Conservation (phyloP, 1,140 invertebrate species). For the Solenopsis invicta region DNA sequence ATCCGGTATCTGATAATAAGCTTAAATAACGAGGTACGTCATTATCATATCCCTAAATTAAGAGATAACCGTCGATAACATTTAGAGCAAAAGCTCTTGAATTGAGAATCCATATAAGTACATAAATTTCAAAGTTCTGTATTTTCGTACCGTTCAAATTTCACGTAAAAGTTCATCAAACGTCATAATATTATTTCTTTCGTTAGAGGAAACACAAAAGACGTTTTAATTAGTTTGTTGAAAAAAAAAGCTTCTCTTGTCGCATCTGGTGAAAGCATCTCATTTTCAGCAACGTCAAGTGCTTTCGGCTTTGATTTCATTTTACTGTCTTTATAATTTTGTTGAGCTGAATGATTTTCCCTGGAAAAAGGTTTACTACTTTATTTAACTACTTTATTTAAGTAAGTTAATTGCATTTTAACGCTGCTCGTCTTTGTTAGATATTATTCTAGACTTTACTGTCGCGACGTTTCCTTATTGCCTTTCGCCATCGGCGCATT, state of each 20-base stretch:
- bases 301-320: slow-evolving; percentile 18
- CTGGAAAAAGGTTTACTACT: background rate
- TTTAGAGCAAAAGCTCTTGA: background rate
- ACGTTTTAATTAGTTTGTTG: slow-evolving; percentile 10
- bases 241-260: background rate
- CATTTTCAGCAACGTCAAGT: slow-evolving; percentile 8
- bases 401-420: background rate
- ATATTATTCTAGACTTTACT: slow-evolving; percentile 16
- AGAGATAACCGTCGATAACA: background rate
- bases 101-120: too few relatives aligned
- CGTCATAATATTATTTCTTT: slow-evolving; percentile 30
- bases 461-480: background rate
- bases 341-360: background rate
- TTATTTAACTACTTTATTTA: background rate
- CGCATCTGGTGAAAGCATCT: background rate
- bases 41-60: background rate
- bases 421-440: slow-evolving; percentile 19
- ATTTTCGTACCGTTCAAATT: background rate
- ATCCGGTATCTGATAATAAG: background rate
- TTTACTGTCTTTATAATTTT: slow-evolving; percentile 3
- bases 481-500: background rate
- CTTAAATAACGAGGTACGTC: background rate
- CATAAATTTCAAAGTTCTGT: background rate
- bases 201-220: background rate
- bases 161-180: background rate